A percentile compares a stretch with the other conserved stretches of the same genome.
Evolutionary conservation across 2,797 vertebrate genomes (phyloP).

Genomic region (Simalia tracyae): DNA sequence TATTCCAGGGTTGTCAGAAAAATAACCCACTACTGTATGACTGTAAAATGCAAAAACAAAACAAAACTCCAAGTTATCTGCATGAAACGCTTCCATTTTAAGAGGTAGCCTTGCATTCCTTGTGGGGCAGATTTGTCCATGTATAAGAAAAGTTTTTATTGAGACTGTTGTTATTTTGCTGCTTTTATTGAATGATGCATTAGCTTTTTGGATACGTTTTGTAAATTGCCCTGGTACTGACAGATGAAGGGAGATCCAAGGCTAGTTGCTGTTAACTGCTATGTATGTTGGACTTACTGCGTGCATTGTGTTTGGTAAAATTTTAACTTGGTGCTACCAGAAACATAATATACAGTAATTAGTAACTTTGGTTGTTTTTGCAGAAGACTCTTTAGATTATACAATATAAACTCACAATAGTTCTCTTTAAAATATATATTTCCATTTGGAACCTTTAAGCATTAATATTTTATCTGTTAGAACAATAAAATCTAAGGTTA

Average conservation of each 20-base stretch:
- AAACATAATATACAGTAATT: background rate
- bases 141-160: background rate
- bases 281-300: background rate
- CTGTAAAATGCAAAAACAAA: background rate
- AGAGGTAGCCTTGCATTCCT: background rate
- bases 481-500: background rate
- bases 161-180: background rate
- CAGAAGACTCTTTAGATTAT: background rate
- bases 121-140: background rate
- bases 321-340: background rate
- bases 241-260: background rate
- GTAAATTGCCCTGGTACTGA: background rate
- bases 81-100: background rate
- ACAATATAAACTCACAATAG: background rate
- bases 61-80: background rate
- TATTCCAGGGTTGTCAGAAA: background rate
- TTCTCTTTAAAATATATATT: background rate
- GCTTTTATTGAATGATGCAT: background rate
- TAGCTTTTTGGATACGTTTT: background rate
- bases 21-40: background rate
- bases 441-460: background rate
- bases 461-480: background rate
- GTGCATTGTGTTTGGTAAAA: background rate
- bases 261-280: background rate
- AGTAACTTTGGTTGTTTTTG: background rate